These are phyloP conservation scores for Perizoma affinitatum DNA, from an alignment of 2,888 invertebrate genomes.

Conservation along the genomic window DNA sequence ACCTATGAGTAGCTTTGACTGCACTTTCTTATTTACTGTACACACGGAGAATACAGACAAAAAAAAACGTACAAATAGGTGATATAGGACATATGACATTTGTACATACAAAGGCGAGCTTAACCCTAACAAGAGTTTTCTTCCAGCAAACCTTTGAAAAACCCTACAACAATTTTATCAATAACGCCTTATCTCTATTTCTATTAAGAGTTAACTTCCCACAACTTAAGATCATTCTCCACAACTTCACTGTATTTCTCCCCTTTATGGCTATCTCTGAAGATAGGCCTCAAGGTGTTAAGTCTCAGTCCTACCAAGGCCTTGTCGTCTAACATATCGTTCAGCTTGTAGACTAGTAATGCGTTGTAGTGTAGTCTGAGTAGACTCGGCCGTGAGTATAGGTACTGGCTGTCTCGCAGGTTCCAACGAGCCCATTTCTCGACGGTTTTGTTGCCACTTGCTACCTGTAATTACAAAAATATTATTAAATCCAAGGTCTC, in stretches of 20 bases:
- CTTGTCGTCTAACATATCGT: conserved; percentile 89
- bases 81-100: too few relatives aligned
- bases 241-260: conserved; percentile 93
- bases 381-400: conserved; percentile 91
- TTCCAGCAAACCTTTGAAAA: too few relatives aligned
- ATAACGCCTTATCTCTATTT: conserved; percentile 5
- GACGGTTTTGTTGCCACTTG: conserved; percentile 90
- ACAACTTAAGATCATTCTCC: conserved; percentile 93
- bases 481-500: neutral
- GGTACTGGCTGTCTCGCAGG: conserved; percentile 88
- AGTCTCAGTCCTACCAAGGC: conserved; percentile 91
- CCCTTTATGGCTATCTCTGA: conserved; percentile 87
- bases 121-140: too few relatives aligned
- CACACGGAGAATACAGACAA: too few relatives aligned
- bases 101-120: too few relatives aligned
- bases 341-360: conserved; percentile 86
- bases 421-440: conserved; percentile 89
- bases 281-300: conserved; percentile 89
- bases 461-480: conserved; percentile 69
- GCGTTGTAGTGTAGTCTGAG: conserved; percentile 90
- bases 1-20: too few relatives aligned
- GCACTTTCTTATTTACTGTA: too few relatives aligned
- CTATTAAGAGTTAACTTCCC: conserved; percentile 84
- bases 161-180: neutral
- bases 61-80: too few relatives aligned